Evolutionary conservation across 2,113 vertebrate species (phyloP).

Genomic region (Archilochus colubris): DNA sequence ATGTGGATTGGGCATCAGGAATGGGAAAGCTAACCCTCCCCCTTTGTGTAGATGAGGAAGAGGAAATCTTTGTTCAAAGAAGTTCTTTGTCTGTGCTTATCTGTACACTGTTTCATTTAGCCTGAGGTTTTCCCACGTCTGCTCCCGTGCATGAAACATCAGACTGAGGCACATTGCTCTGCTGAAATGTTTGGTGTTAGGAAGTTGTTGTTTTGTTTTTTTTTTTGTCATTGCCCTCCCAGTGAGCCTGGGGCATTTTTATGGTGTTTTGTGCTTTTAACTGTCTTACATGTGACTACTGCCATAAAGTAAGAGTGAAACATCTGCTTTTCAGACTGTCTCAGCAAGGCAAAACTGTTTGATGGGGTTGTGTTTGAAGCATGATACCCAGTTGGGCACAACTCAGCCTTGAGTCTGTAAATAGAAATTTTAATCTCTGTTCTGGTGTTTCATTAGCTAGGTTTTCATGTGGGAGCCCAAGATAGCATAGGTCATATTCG

Average conservation of each 20-base stretch:
- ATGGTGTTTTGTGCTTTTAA: background rate
- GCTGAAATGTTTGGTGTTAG: background rate
- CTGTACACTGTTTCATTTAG: background rate
- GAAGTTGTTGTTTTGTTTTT: constrained; percentile 14
- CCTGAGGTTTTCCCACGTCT: constrained; percentile 30
- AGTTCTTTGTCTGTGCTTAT: constrained; percentile 3
- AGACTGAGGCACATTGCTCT: background rate
- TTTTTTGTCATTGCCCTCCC: background rate
- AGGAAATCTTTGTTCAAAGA: background rate
- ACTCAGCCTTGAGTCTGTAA: constrained; percentile 14
- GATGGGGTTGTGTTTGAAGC: background rate
- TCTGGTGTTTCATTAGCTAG: constrained; percentile 22
- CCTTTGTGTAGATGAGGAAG: background rate
- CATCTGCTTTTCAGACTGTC: constrained; percentile 20
- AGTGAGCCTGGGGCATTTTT: background rate
- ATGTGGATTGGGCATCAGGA: background rate
- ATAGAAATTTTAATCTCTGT: constrained; percentile 55
- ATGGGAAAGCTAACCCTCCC: background rate
- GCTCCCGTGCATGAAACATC: background rate
- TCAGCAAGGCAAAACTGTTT: background rate
- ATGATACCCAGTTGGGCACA: background rate
- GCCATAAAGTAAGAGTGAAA: background rate
- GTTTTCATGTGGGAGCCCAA: background rate
- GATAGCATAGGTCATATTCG: accelerated
- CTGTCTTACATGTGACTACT: background rate